phyloP scores from a whole-genome alignment of 2,888 invertebrate species.

The Parnassius glacialis region DNA sequence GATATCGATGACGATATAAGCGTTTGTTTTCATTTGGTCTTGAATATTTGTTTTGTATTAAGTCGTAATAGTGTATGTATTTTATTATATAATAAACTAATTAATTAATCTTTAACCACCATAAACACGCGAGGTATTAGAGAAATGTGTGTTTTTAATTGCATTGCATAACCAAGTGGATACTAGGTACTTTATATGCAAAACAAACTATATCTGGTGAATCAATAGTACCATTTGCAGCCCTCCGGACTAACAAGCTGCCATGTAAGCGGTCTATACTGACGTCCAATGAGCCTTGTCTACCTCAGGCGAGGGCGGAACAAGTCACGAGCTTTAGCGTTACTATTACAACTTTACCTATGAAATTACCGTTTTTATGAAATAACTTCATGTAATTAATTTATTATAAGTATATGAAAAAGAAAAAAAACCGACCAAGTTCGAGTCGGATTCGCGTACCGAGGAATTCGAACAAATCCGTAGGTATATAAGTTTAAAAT shows the following conservation, averaged over 20 bases:
- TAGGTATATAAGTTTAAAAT: no score
- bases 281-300: conserved; percentile 34
- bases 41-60: neutral
- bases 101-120: conserved; percentile 1
- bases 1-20: no score
- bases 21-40: no score
- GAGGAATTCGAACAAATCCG: no score
- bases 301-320: conserved; percentile 32
- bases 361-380: no score
- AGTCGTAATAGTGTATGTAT: no score
- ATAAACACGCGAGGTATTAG: conserved; percentile 13
- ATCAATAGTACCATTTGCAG: conserved; percentile 30
- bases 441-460: no score
- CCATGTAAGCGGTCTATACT: conserved; percentile 36
- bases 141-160: conserved; percentile 7
- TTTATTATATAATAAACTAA: no score
- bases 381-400: no score
- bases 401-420: no score
- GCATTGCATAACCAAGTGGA: conserved; percentile 1
- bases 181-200: conserved; percentile 20
- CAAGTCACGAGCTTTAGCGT: conserved; percentile 19
- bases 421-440: no score
- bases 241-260: conserved; percentile 36
- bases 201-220: conserved; percentile 11
- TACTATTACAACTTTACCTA: no score